phyloP scores from a whole-genome alignment of 2,797 vertebrate species.

The Petrocephalus schoutedeni region DNA sequence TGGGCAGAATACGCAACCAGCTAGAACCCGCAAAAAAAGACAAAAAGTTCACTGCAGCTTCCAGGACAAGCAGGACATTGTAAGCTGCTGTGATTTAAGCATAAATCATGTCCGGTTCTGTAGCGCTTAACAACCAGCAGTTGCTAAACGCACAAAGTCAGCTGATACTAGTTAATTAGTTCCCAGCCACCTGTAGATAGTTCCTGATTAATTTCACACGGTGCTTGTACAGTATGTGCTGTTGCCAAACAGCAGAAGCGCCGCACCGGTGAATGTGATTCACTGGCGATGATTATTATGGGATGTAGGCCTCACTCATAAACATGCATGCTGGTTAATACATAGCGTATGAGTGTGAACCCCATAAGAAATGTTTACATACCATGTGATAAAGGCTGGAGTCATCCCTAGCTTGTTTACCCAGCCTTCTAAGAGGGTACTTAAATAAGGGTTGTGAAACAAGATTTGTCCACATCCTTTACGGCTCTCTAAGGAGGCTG shows the following conservation, averaged over 20 bases:
- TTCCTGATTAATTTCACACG: conserved; percentile 13
- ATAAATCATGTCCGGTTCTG: conserved; percentile 46
- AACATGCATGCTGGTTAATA: not conserved
- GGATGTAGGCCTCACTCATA: not conserved
- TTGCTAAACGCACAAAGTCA: conserved; percentile 20
- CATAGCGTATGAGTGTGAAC: not conserved
- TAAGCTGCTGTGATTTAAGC: conserved; percentile 25
- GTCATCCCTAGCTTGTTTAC: not conserved
- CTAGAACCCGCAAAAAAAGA: not conserved
- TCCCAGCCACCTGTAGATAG: conserved; percentile 14
- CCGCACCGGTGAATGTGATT: not conserved
- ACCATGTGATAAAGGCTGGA: not conserved
- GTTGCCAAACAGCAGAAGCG: not conserved
- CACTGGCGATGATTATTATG: not conserved
- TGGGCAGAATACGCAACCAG: not conserved
- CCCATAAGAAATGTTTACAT: not conserved
- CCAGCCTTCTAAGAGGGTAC: not conserved
- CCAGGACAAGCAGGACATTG: not conserved
- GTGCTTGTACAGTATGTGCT: not conserved
- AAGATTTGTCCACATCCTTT: not conserved
- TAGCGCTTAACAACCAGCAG: conserved; percentile 52
- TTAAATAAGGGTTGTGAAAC: not conserved
- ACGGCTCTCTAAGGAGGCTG: not conserved
- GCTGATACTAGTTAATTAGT: conserved; percentile 27
- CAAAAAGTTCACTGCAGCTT: not conserved